These are phyloP conservation scores for Lucinisca nassula DNA, from an alignment of 2,888 invertebrate genomes.

Conservation along the genomic window DNA sequence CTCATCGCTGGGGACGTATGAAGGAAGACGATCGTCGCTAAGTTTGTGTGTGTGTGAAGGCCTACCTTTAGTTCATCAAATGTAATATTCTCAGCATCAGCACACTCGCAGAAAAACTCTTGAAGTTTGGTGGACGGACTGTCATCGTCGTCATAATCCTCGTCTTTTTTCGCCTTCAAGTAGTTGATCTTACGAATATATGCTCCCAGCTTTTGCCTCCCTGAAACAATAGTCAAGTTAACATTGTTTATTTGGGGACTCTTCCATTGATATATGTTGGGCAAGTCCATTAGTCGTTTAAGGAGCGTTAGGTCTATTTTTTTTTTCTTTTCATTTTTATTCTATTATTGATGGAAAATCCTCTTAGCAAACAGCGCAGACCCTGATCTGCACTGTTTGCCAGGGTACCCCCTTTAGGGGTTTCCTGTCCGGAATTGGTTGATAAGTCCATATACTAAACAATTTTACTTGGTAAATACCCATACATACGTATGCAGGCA, in stretches of 20 bases:
- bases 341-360: neutral
- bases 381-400: no score
- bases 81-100: neutral
- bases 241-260: neutral
- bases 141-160: neutral
- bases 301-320: no score
- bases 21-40: neutral
- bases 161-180: neutral
- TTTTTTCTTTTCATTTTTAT: no score
- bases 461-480: no score
- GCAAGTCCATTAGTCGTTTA: no score
- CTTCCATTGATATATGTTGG: neutral
- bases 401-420: no score
- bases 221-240: neutral
- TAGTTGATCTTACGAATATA: neutral
- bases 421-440: no score
- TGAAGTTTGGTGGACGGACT: neutral
- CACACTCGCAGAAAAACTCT: neutral
- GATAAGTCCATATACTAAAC: no score
- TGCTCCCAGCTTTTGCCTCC: neutral
- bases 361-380: neutral
- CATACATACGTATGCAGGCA: no score
- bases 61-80: neutral
- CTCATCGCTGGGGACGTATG: no score
- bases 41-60: neutral